Evolutionary conservation across 2,888 invertebrate species (phyloP), one percentile per base, ranked within the genome.

Genomic region (Aplocera efformata): DNA sequence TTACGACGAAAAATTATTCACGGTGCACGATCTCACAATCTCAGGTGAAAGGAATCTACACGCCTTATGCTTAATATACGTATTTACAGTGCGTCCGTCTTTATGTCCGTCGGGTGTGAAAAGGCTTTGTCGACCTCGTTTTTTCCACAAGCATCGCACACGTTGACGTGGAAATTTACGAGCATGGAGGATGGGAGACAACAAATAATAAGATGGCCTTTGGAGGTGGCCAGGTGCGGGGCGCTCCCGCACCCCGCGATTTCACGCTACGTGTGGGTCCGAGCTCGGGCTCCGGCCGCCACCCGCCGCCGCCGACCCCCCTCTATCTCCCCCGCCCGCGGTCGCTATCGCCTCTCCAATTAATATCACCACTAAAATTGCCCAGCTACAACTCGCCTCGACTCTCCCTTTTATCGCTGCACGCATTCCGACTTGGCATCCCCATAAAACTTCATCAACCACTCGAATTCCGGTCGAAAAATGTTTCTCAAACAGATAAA

Each of bases 131-230:
- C 69, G 73, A 70, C 69, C 72, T 75, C 68, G 62, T 81, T 84
- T 83, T 83, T 84, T 81, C 73, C 72, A 80, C 75, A 73, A 81
- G 77, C 84, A 77, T 83, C 83, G 82, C 83, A 84, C 84, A 86
- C 86, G 83, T 85, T 83, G 86, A 80, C 82, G 76, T 72, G 79
- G 70, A 84, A 83, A 86, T 88, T 88, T 88, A 88, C 84, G 86
- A 86, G 83, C 86, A 79, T 81, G 77, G 80, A 81, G 52, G 79
- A 83, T 83, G 81, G 79, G 78, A 82, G 82, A 85, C 84, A 84
- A 86, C 84, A 86, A 86, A 86, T 85, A 84, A 84, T 81, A 79
- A 79, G 77, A 65, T 76, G 70, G 63, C 60, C 63, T 66, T 65
- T 46, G 44, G 61, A 59, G 69, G 68, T 63, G 73, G 73, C 84